These are phyloP conservation scores for Eugnorisma glareosa DNA, from an alignment of 2,888 invertebrate genomes.

Conservation along the genomic window DNA sequence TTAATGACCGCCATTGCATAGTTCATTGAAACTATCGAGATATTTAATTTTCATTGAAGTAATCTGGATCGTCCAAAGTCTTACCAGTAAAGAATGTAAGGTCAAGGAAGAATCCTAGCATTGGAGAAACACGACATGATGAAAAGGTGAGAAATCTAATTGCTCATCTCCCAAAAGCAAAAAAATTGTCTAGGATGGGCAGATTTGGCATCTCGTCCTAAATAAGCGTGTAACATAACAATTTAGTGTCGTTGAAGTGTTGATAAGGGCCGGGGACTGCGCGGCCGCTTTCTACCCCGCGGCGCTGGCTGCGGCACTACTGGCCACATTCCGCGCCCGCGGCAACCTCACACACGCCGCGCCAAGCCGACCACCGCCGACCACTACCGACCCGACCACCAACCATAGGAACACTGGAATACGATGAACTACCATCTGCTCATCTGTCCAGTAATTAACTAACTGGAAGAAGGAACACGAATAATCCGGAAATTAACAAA, in stretches of 20 bases:
- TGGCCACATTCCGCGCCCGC: slow-evolving; percentile 77
- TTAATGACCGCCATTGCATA: slow-evolving; percentile 3
- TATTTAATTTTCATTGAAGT: not conserved
- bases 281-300: slow-evolving; percentile 82
- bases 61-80: not conserved
- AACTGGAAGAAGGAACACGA: not conserved
- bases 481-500: not conserved
- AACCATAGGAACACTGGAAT: slow-evolving; percentile 47
- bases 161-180: not conserved
- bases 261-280: slow-evolving; percentile 73
- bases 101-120: not conserved
- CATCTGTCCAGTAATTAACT: not conserved
- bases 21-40: not conserved
- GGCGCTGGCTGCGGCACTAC: slow-evolving; percentile 70
- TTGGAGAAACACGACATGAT: not conserved
- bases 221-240: slow-evolving; percentile 57
- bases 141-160: not conserved
- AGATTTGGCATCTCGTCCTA: slow-evolving; percentile 42
- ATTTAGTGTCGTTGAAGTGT: slow-evolving; percentile 64
- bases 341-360: slow-evolving; percentile 57
- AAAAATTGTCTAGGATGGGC: slow-evolving; percentile 10
- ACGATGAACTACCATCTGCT: slow-evolving; percentile 36
- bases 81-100: not conserved
- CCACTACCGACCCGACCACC: slow-evolving; percentile 14
- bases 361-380: slow-evolving; percentile 18